Evolutionary conservation across 2,888 invertebrate species (phyloP).

Genomic region (Troides oblongomaculatus): DNA sequence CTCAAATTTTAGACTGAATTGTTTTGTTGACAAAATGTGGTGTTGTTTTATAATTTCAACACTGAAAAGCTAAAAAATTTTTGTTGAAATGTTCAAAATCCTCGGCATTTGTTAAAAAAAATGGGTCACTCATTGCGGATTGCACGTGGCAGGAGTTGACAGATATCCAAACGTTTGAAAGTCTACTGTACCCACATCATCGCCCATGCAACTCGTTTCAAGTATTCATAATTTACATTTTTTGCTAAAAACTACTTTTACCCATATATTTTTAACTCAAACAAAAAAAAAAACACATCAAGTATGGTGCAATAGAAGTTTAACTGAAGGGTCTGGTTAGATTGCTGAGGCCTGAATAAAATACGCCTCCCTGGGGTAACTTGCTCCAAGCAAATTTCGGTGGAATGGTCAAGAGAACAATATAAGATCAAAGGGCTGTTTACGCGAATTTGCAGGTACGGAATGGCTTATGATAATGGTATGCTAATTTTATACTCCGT

Average conservation of each 20-base stretch:
- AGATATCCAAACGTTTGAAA: constrained; percentile 39
- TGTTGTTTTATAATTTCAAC: background rate
- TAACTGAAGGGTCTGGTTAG: constrained; percentile 33
- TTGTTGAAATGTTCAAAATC: background rate
- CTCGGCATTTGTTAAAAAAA: constrained; percentile 6
- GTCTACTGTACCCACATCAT: constrained; percentile 12
- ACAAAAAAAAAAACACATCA: constrained; percentile 1
- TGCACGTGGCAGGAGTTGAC: constrained; percentile 46
- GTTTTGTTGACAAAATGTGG: too few species aligned
- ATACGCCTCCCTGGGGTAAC: constrained; percentile 53
- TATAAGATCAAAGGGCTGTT: constrained; percentile 66
- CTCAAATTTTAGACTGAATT: too few species aligned
- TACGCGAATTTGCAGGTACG: constrained; percentile 51
- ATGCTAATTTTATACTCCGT: constrained; percentile 28
- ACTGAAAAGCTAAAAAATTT: background rate
- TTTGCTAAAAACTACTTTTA: background rate
- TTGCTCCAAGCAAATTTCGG: constrained; percentile 53
- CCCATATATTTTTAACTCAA: background rate
- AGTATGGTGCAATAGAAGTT: constrained; percentile 29
- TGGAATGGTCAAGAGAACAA: constrained; percentile 63
- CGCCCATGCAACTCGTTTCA: constrained; percentile 1
- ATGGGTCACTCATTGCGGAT: constrained; percentile 29
- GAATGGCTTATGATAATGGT: constrained; percentile 48
- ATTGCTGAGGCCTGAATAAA: constrained; percentile 47
- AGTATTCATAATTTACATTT: background rate